Percentiles rank a stretch among this genome's conserved stretches.
Conservation (phyloP, 2,113 vertebrate species). For the Alaudala cheleensis region DNA sequence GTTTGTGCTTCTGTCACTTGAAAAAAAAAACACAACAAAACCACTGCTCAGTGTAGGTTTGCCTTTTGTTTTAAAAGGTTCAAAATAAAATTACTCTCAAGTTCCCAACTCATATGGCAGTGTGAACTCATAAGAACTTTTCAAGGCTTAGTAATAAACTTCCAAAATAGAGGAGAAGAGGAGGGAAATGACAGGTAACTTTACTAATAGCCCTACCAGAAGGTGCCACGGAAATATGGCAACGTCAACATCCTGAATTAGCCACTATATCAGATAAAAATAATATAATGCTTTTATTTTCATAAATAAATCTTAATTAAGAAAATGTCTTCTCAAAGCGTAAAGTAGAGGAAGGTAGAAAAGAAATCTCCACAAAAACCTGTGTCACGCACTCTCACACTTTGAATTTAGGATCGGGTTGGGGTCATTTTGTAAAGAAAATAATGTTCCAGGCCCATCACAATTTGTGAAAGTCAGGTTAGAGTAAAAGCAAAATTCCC, state of each 20-base stretch:
- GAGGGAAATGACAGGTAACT: neutral
- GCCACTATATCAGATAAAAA: constrained; percentile 46
- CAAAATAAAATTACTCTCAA: constrained; percentile 18
- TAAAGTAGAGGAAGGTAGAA: neutral
- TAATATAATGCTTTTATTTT: constrained; percentile 25
- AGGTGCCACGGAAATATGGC: constrained; percentile 23
- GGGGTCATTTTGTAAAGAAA: constrained; percentile 65
- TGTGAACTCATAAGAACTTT: neutral
- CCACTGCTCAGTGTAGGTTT: neutral
- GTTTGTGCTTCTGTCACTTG: neutral
- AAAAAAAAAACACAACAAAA: neutral
- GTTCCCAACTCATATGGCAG: neutral
- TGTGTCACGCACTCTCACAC: neutral
- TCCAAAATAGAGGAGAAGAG: neutral
- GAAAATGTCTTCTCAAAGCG: neutral
- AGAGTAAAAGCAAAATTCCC: constrained; percentile 62
- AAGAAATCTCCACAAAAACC: neutral
- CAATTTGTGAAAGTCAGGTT: constrained; percentile 60
- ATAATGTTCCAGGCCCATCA: constrained; percentile 21
- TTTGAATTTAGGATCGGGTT: constrained; percentile 3
- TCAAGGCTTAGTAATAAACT: constrained; percentile 29
- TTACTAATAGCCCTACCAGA: constrained; percentile 17
- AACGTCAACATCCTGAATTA: neutral
- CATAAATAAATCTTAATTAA: constrained; percentile 59
- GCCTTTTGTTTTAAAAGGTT: neutral